phyloP scores from a whole-genome alignment of 2,797 vertebrate species.

The Vespertilio murinus region DNA sequence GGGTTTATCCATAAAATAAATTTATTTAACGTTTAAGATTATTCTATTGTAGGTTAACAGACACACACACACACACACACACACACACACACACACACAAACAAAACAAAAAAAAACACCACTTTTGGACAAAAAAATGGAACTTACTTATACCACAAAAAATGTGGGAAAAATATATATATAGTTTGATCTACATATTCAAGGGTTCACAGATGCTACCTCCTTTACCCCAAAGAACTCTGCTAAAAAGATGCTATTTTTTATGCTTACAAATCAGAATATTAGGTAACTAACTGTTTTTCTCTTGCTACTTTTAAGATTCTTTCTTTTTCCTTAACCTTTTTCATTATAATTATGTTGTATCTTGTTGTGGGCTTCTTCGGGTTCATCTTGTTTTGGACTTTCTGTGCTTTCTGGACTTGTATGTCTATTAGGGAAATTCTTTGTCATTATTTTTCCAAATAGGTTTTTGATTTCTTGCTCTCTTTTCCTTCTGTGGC shows the following conservation, averaged over 20 bases:
- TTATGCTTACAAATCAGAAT: slow-evolving; percentile 4
- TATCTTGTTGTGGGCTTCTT: background rate
- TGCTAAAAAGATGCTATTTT: background rate
- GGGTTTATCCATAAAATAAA: slow-evolving; percentile 16
- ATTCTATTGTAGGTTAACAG: background rate
- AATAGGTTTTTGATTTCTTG: background rate
- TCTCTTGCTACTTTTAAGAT: background rate
- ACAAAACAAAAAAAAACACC: no score
- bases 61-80: background rate
- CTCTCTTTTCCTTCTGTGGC: background rate
- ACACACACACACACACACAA: background rate
- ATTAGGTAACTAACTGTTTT: background rate
- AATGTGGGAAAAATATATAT: background rate
- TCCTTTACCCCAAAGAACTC: background rate
- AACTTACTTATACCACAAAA: background rate
- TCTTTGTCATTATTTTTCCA: background rate
- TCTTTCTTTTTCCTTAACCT: background rate
- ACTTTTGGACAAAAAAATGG: background rate
- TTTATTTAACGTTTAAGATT: slow-evolving; percentile 24
- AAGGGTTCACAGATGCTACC: background rate
- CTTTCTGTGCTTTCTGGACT: background rate
- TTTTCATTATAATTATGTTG: background rate
- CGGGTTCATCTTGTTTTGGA: background rate
- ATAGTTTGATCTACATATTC: background rate
- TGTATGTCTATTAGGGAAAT: background rate